Base-by-base conservation (phyloP, 1,140 invertebrate species). In the Asobara japonica region DNA sequence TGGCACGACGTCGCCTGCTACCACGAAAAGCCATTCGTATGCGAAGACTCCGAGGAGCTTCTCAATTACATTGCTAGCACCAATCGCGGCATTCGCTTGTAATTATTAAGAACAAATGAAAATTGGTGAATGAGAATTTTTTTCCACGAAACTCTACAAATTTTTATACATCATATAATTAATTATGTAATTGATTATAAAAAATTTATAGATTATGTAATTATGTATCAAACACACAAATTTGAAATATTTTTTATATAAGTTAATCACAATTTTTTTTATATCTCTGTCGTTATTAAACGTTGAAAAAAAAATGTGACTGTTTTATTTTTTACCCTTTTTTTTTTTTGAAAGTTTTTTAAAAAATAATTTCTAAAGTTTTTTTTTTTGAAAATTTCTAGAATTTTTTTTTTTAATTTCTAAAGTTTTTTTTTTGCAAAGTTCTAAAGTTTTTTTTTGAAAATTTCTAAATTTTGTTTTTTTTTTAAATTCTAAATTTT, bases 1-100 rank as follows among this genome's bases (percentile, higher is more conserved):
- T 96, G 95, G 95, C 95, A 96, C 87, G 95, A 97, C 84, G 94
- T 96, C 36, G 95, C 95, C 71, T 97, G 95, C 84, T 96, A 96
- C 85, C 95, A 96, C 83, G 94, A 95, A 85, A 97, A 97, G 82
- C 94, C 95, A 1, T 91, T 96, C 82, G 90, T 96, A 74, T 96
- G 95, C 84, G 95, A 97, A 83, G 95, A 97, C 84, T 93, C 91
- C 62, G 94, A 96, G 65, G 94, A 96, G 83, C 90, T 96, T 48
- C 89, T 96, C 70, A 93, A 92, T 80, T 96, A 96, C 84, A 91
- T 96, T 48, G 91, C 92, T 8, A 91, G 91, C 83, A 95, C 92
- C 79, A 95, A 95, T 89, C 92, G 91, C 48, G 92, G 92, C 61
- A 89, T 95, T 77, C 91, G 92, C 82, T 90, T 95, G 79, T 95